These are phyloP conservation scores for Octonoba sinensis DNA, from an alignment of 2,888 invertebrate genomes.

Conservation along the genomic window DNA sequence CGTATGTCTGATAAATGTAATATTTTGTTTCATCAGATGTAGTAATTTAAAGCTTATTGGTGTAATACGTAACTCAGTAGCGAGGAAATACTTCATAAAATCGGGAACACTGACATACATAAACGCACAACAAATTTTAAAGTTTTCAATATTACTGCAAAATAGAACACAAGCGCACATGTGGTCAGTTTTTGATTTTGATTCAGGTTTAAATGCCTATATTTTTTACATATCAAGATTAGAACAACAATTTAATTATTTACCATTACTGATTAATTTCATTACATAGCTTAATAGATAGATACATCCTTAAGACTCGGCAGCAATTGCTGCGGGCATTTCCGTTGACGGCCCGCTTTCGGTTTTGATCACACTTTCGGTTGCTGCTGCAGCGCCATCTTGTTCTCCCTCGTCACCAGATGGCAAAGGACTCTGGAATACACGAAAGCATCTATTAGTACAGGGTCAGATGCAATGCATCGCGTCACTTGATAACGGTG, in stretches of 20 bases:
- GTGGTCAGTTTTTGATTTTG: constrained; percentile 15
- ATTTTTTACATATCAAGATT: constrained; percentile 45
- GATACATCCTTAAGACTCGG: constrained; percentile 48
- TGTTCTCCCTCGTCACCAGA: constrained; percentile 52
- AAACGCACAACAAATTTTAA: background rate
- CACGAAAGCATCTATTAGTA: background rate
- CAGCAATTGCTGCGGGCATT: constrained; percentile 48
- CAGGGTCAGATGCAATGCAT: background rate
- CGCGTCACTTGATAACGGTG: too few species aligned
- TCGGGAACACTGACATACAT: constrained; percentile 24
- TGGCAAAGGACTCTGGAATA: constrained; percentile 42
- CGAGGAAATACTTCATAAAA: background rate
- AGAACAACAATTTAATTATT: constrained; percentile 41
- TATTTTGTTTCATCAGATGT: too few species aligned
- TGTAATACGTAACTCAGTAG: too few species aligned
- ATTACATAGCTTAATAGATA: constrained; percentile 1
- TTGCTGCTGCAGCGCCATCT: constrained; percentile 14
- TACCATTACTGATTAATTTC: constrained; percentile 15
- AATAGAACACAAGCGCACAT: constrained; percentile 25
- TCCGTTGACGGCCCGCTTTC: constrained; percentile 33
- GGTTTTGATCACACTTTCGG: constrained; percentile 47
- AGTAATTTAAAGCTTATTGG: too few species aligned
- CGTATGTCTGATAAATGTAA: too few species aligned
- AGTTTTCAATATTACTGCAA: constrained; percentile 14
- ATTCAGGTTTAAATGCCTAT: constrained; percentile 40